Conservation (phyloP, 2,888 invertebrate genomes). For the Drosophila emarginata region DNA sequence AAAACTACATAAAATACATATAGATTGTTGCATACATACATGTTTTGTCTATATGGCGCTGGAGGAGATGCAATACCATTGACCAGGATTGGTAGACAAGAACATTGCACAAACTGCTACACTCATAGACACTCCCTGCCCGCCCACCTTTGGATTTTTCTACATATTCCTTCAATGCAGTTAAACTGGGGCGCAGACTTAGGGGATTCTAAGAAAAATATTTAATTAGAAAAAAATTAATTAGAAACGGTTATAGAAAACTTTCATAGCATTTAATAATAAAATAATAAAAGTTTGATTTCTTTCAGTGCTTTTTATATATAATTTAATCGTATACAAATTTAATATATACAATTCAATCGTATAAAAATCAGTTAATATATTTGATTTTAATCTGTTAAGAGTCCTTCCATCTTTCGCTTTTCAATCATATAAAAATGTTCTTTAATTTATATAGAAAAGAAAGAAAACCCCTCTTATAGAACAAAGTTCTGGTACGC, state of each 20-base stretch:
- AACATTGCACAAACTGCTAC: background rate
- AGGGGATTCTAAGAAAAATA: background rate
- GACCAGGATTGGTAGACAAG: slow-evolving; percentile 16
- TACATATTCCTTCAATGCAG: background rate
- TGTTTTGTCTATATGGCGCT: background rate
- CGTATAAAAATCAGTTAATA: too few species aligned
- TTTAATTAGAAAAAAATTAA: too few species aligned
- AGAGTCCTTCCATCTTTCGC: too few species aligned
- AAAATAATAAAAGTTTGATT: too few species aligned
- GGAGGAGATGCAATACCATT: slow-evolving; percentile 8
- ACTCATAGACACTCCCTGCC: background rate
- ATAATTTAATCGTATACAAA: too few species aligned
- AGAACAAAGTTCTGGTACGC: background rate
- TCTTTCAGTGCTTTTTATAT: too few species aligned
- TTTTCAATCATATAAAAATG: too few species aligned
- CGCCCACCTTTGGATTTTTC: background rate
- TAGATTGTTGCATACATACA: background rate
- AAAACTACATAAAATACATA: slow-evolving; percentile 8
- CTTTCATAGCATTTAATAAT: background rate
- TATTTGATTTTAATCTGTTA: too few species aligned
- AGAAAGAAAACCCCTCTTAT: background rate
- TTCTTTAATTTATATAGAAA: background rate
- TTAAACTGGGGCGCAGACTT: background rate
- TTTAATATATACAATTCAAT: too few species aligned
- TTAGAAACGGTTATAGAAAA: too few species aligned